Evolutionary conservation across 2,797 vertebrate species (phyloP), one percentile per base, ranked within the genome.

Genomic region (Anguilla pacifica): DNA sequence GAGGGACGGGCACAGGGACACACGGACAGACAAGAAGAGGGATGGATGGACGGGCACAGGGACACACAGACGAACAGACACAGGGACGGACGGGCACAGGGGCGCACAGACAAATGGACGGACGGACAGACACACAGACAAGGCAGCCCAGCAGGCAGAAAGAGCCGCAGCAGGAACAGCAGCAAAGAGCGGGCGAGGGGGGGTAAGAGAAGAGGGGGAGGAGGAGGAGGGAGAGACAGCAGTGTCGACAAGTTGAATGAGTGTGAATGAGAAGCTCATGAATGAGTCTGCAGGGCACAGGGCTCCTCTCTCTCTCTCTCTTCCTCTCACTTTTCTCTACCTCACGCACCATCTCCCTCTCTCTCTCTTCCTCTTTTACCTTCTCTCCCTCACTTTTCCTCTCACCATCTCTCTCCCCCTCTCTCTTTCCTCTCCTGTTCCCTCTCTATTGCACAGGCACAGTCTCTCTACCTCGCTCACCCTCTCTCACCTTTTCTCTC

Each of bases 251-350:
- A n/a, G 90, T 82, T 89, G 89, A 93, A 91, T 94, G 89, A 83
- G 83, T 67, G 89, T 61, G 67, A 88, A 89, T 85, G 35, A 79
- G 87, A 83, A 15, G 39, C 87, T 93, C 88, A 94, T 94, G 92
- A 95, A 96, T 95, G 95, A 94, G 94, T 87, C 86, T 11, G 7
- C 77, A 19, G 19, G 35, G 22, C 39, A 22, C 77, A 9, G 57
- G 46, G 1, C 67, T 70, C 6, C 67, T 70, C 67, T 70, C 64
- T 25, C 11, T 11, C 64, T n/a, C 90, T 86, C 70, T 89, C 89
- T 86, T 91, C 87, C 55, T 74, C 88, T 19, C 31, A 31, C 31
- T 31, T 31, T 0, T 31, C 31, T 31, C 31, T 31, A 31, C 31
- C 31, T 31, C 31, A 31, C 31, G 31, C 31, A 31, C 31, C 31